Base-by-base conservation (phyloP, 1,140 invertebrate species). In the Meloidogyne floridensis region DNA sequence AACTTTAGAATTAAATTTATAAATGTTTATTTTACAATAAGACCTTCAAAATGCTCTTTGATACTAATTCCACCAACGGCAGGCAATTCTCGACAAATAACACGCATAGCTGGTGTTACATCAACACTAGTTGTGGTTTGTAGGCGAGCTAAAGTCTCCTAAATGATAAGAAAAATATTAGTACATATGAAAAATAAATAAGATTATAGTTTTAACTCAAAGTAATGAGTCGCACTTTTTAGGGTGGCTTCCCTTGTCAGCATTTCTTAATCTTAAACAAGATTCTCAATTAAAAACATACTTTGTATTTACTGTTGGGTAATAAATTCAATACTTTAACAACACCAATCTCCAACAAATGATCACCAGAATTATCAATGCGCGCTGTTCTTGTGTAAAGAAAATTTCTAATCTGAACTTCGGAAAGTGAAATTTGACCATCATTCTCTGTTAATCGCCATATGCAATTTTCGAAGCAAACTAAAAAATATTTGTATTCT, bases 401-500 rank as follows among this genome's bases (percentile, higher is more conserved):
- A 91, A 99, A 99, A 90, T 98, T 98, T 76, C 95, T 95, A 0
- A 99, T 93, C 32, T 96, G 94, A 65, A 98, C 92, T 92, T 99
- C 96, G 3, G 96, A 94, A 84, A 99, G 96, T 73, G 96, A 96
- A 73, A 98, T 93, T 90, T 98, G 96, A 0, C 97, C 97, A 92
- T 99, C 97, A 7, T 94, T 94, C 91, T 98, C 96, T 0, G 97
- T 99, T 43, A 99, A 92, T 77, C 96, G 91, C 97, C 97, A 99
- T 84, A 96, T 94, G n/a, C 97, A 97, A 90, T 96, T 95, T 91
- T 98, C 97, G 90, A 99, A 98, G 90, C 95, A 98, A 84, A 99
- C 97, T 81, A 9, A 3, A 72, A 79, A 79, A 79, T 20, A 8
- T n/a, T 70, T 7, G 4, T 70, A 7, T 20, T 20, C 47, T 8